Conservation (phyloP, 2,888 invertebrate species). For the Amphipyra berbera region DNA sequence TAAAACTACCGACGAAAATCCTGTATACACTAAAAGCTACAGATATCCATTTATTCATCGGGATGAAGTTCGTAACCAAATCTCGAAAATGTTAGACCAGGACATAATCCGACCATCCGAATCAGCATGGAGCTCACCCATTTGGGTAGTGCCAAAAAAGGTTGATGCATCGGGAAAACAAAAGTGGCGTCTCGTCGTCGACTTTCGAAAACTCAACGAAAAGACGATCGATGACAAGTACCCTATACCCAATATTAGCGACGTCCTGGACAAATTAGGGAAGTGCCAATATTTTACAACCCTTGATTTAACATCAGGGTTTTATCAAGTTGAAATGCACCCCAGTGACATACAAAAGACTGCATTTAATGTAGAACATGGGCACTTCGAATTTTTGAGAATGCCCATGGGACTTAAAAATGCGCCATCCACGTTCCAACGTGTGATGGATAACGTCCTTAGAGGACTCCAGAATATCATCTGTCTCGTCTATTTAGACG, state of each 20-base stretch:
- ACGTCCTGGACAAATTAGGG: constrained; percentile 1
- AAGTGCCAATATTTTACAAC: constrained; percentile 6
- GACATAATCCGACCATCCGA: neutral
- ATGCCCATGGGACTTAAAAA: constrained; percentile 28
- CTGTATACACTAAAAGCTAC: neutral
- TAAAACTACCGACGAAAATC: neutral
- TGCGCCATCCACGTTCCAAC: neutral
- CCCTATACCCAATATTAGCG: neutral
- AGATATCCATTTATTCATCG: constrained; percentile 1
- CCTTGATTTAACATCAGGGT: constrained; percentile 18
- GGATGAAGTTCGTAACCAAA: constrained; percentile 1
- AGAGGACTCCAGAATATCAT: neutral
- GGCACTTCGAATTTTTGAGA: constrained; percentile 59
- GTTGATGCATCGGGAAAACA: neutral
- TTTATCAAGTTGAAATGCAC: constrained; percentile 27
- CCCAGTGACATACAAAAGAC: constrained; percentile 15
- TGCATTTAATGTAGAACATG: constrained; percentile 57
- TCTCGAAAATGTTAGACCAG: neutral
- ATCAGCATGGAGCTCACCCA: neutral
- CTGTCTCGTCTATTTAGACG: constrained; percentile 13
- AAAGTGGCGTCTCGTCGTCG: constrained; percentile 1
- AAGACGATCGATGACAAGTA: neutral
- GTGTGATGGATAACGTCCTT: constrained; percentile 2
- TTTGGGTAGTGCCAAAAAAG: neutral
- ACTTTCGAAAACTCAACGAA: constrained; percentile 1